Conservation (phyloP, 2,888 invertebrate genomes). For the Theodoxus fluviatilis region DNA sequence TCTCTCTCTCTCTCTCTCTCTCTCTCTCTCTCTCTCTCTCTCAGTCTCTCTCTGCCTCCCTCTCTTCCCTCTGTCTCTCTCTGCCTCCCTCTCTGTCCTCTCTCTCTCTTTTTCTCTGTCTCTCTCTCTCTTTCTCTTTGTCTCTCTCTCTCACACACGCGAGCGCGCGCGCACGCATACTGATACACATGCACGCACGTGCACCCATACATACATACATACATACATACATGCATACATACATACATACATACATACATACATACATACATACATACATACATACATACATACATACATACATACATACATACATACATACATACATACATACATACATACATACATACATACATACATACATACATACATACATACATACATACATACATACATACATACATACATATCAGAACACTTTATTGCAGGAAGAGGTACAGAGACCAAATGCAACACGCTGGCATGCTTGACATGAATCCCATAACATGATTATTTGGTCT, state of each 20-base stretch:
- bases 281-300: slow-evolving; percentile 12
- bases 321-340: background rate
- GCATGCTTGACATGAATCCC: too few species aligned
- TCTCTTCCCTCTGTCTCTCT: background rate
- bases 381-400: slow-evolving; percentile 5
- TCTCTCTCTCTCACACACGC: background rate
- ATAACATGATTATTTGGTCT: too few species aligned
- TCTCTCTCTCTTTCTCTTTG: background rate
- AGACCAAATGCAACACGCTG: too few species aligned
- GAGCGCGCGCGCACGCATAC: slow-evolving; percentile 15
- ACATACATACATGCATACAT: slow-evolving; percentile 6
- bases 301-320: slow-evolving; percentile 5
- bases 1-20: background rate
- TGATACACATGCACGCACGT: background rate
- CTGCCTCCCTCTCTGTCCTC: background rate
- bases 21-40: background rate
- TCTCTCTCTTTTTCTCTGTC: background rate
- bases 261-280: slow-evolving; percentile 14
- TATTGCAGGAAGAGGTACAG: too few species aligned
- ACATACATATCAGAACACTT: background rate
- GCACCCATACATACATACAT: background rate
- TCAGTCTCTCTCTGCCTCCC: background rate
- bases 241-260: slow-evolving; percentile 17
- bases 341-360: background rate
- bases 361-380: background rate